Percentiles rank a stretch among this genome's conserved stretches.
Evolutionary conservation across 2,113 vertebrate genomes (phyloP).

Genomic region (Misgurnus mizolepis): DNA sequence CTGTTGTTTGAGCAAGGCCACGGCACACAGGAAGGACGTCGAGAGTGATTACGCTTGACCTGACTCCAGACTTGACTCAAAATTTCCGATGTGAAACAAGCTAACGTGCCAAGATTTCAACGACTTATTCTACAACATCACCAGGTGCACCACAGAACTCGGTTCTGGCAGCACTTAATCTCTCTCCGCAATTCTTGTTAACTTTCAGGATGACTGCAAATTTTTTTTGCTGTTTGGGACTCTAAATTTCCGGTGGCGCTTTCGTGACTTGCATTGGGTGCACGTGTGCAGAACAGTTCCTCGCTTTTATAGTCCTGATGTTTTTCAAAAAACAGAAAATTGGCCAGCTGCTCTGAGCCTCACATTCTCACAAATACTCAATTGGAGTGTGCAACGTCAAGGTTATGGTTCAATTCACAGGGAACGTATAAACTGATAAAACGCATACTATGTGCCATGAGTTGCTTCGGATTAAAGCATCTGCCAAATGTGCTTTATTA

Average conservation of each 20-base stretch:
- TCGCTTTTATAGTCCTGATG: background rate
- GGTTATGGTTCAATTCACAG: too few species aligned
- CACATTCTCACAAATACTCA: background rate
- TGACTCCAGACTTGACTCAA: background rate
- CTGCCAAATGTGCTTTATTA: too few species aligned
- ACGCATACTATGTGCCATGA: too few species aligned
- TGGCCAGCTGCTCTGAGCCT: background rate
- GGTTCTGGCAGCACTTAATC: background rate
- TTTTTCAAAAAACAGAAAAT: background rate
- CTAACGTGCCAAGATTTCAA: background rate
- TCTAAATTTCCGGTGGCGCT: slow-evolving; percentile 2
- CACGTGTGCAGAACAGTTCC: background rate
- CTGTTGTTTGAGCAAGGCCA: background rate
- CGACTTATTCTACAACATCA: background rate
- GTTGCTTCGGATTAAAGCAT: too few species aligned
- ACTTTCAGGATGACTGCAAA: background rate
- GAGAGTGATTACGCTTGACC: too few species aligned
- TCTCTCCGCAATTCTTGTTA: background rate
- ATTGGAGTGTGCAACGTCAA: background rate
- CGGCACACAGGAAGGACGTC: too few species aligned
- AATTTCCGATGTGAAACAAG: slow-evolving; percentile 12
- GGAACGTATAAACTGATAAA: too few species aligned
- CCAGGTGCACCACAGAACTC: slow-evolving; percentile 17
- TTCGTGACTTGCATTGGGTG: background rate
- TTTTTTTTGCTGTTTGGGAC: slow-evolving; percentile 4